Evolutionary conservation across 1,140 invertebrate species (phyloP).

Genomic region (Bombus confusus): DNA sequence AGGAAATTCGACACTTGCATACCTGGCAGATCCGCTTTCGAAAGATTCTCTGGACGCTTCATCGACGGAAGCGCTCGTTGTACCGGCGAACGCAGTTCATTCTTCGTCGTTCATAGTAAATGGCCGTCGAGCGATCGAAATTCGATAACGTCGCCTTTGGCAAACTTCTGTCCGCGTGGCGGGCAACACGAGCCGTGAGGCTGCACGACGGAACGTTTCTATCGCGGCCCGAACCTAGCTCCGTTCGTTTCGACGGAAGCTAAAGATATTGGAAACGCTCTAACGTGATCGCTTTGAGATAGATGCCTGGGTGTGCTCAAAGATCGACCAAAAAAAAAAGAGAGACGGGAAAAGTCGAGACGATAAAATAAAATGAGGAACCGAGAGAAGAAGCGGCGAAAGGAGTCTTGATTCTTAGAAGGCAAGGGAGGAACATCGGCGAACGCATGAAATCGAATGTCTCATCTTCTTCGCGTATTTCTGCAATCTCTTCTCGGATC

Average conservation of each 20-base stretch:
- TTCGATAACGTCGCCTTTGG: slow-evolving; percentile 59
- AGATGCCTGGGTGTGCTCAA: slow-evolving; percentile 24
- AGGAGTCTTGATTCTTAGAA: slow-evolving; percentile 14
- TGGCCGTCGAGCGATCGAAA: slow-evolving; percentile 56
- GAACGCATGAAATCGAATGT: slow-evolving; percentile 34
- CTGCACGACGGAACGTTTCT: slow-evolving; percentile 34
- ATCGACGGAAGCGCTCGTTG: slow-evolving; percentile 22
- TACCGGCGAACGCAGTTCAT: slow-evolving; percentile 42
- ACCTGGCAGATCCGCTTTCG: slow-evolving; percentile 49
- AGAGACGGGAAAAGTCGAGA: background rate
- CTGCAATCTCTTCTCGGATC: slow-evolving; percentile 36
- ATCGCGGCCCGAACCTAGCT: slow-evolving; percentile 7
- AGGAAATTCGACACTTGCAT: slow-evolving; percentile 49
- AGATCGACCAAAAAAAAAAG: background rate
- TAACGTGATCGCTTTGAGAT: slow-evolving; percentile 55
- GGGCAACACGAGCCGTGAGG: slow-evolving; percentile 34
- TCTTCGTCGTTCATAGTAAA: slow-evolving; percentile 56
- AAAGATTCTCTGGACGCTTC: slow-evolving; percentile 33
- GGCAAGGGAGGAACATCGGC: slow-evolving; percentile 5
- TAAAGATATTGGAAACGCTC: slow-evolving; percentile 55
- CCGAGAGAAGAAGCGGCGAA: background rate
- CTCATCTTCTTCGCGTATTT: slow-evolving; percentile 19
- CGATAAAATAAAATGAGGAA: slow-evolving; percentile 33
- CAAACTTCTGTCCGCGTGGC: slow-evolving; percentile 37
- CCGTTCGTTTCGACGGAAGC: slow-evolving; percentile 54